A percentile compares a stretch with the other conserved stretches of the same genome.
These are phyloP conservation scores for Auanema sp. DNA, from an alignment of 2,888 invertebrate genomes.

Conservation along the genomic window DNA sequence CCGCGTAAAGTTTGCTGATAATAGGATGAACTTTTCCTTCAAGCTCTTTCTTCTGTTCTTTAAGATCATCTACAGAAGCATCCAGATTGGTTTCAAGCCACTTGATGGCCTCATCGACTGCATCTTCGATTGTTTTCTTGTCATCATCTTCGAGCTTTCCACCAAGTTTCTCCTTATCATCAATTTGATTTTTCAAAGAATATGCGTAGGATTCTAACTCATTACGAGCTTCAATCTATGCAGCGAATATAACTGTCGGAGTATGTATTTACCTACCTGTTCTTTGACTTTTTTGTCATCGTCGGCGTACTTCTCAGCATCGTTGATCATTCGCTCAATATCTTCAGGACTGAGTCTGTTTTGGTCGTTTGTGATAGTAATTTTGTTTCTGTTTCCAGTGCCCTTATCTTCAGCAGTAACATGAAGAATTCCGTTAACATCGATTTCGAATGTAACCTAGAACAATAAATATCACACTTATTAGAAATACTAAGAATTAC, in stretches of 20 bases:
- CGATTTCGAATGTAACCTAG: constrained; percentile 68
- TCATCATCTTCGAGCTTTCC: constrained; percentile 81
- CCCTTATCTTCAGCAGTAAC: constrained; percentile 98
- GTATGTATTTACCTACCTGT: constrained; percentile 18
- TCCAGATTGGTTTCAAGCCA: constrained; percentile 89
- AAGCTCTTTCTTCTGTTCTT: constrained; percentile 78
- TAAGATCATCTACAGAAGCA: constrained; percentile 68
- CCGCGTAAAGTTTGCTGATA: constrained; percentile 86
- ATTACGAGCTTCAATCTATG: constrained; percentile 91
- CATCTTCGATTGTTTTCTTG: constrained; percentile 86
- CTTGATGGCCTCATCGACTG: constrained; percentile 91
- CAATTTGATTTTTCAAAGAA: constrained; percentile 86
- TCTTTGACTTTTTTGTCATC: constrained; percentile 85
- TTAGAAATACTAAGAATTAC: constrained; percentile 15
- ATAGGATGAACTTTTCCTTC: constrained; percentile 95
- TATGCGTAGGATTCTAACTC: constrained; percentile 96
- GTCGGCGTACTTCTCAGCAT: constrained; percentile 98
- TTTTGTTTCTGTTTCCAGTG: constrained; percentile 96
- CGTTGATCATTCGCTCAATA: constrained; percentile 97
- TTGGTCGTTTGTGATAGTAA: constrained; percentile 94
- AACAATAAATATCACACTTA: neutral
- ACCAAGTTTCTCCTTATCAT: constrained; percentile 94
- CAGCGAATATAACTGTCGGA: constrained; percentile 65
- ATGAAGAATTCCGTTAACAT: constrained; percentile 68
- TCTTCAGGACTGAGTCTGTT: constrained; percentile 88